Evolutionary conservation across 2,797 vertebrate genomes (phyloP).

Genomic region (Monodelphis domestica): DNA sequence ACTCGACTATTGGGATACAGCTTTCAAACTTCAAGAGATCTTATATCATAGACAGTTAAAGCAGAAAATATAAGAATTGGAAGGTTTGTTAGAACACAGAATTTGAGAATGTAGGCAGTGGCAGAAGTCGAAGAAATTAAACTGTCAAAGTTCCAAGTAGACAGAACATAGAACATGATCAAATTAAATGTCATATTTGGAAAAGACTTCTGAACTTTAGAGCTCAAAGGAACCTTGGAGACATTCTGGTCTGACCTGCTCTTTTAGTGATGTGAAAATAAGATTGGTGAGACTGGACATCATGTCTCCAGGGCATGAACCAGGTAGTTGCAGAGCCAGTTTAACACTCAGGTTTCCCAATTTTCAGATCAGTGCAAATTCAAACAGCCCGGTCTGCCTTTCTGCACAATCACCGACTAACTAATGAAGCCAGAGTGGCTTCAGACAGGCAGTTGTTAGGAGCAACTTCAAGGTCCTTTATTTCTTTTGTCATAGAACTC

Average conservation of each 20-base stretch:
- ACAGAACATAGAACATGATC: neutral
- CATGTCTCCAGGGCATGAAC: neutral
- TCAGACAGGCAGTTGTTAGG: neutral
- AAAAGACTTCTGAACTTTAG: constrained; percentile 17
- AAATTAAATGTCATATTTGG: neutral
- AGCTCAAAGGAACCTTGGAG: neutral
- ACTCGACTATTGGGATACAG: neutral
- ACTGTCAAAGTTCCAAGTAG: neutral
- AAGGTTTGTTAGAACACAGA: neutral
- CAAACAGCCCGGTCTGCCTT: neutral
- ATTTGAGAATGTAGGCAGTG: neutral
- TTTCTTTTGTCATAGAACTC: neutral
- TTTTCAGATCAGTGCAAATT: neutral
- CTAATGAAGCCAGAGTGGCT: neutral
- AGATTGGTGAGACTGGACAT: neutral
- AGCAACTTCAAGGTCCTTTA: neutral
- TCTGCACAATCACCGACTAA: neutral
- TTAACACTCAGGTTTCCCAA: neutral
- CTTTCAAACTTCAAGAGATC: neutral
- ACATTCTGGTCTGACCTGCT: neutral
- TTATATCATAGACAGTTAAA: neutral
- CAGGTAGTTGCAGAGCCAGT: neutral
- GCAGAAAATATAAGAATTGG: neutral
- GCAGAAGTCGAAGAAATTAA: neutral
- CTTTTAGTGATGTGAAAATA: neutral